Percentiles rank a stretch among this genome's conserved stretches.
phyloP scores from a whole-genome alignment of 2,888 invertebrate species.

The Drosophila heteroneura region DNA sequence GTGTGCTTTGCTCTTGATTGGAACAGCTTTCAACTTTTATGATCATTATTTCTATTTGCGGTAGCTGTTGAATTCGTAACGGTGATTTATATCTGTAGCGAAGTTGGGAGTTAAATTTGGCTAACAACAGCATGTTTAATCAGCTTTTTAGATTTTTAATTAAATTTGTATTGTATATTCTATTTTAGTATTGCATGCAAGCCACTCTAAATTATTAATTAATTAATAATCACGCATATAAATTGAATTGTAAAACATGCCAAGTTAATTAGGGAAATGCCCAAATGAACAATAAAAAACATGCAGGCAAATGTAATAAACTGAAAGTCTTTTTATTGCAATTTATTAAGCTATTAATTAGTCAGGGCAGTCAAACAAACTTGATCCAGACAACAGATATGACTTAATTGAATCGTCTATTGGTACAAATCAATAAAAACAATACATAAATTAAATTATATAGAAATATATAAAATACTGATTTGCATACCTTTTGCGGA shows the following conservation, averaged over 20 bases:
- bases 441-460: background rate
- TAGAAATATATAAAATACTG: background rate
- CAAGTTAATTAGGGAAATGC: slow-evolving; percentile 9
- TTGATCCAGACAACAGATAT: background rate
- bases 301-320: background rate
- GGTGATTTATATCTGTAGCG: slow-evolving; percentile 30
- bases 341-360: background rate
- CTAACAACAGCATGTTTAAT: slow-evolving; percentile 3
- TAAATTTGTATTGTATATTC: slow-evolving; percentile 1
- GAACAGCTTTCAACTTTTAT: slow-evolving; percentile 36
- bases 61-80: slow-evolving; percentile 50
- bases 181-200: slow-evolving; percentile 18
- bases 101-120: slow-evolving; percentile 26
- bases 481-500: background rate
- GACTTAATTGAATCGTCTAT: background rate
- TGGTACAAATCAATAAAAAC: background rate
- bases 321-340: background rate
- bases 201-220: background rate
- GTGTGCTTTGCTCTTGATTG: slow-evolving; percentile 59
- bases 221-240: background rate
- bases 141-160: slow-evolving; percentile 20
- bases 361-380: background rate
- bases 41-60: slow-evolving; percentile 36
- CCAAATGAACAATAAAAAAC: slow-evolving; percentile 1
- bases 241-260: slow-evolving; percentile 6